Base-by-base conservation (phyloP, 64 coral and sea anemone species). In the Dendrophyllia cribrosa region DNA sequence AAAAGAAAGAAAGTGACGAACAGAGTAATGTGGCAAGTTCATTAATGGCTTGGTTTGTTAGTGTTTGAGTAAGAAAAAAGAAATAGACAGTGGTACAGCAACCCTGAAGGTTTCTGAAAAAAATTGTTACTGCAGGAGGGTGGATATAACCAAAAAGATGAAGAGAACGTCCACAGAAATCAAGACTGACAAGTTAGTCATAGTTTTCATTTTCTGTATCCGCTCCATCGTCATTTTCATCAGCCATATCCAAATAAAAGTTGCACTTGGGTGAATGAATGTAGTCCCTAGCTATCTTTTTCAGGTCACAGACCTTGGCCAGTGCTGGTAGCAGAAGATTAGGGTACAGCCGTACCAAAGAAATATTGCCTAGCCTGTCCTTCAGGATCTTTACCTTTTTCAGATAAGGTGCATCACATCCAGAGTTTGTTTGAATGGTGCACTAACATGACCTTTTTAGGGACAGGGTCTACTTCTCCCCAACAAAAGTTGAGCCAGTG, bases 401-500 rank as follows among this genome's bases (percentile, higher is more conserved):
- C 49, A 59, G 4, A 52, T n/a, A 52, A 48, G 20, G 72, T 74
- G 10, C 43, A 46, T 50, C 86, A 12, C 70, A 88, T 62, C 71
- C 86, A 88, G 0, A 88, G 71, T 45, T 88, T 71, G 20, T 88
- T 51, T 21, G 86, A 53, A 76, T 88, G 86, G 46, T 75, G 53
- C 0, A 88, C 72, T 26, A 76, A 58, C 9, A 34, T 75, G 58
- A 25, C 16, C 52, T 78, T 58, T 53, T 22, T 9, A 14, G 53
- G 4, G 8, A 44, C 53, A 7, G 15, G 56, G 19, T 88, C 58
- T 5, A 16, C n/a, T 43, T 62, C 53, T 59, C 86, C 86, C 71
- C 86, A 76, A 25, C 86, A 71, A 63, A 88, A 88, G 58, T 88
- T 75, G 19, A 88, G 48, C 86, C 71, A 88, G 9, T 61, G 71